A percentile compares a stretch with the other conserved stretches of the same genome.
Evolutionary conservation across 2,888 invertebrate species (phyloP).

Genomic region (Drosophila kuntzei): DNA sequence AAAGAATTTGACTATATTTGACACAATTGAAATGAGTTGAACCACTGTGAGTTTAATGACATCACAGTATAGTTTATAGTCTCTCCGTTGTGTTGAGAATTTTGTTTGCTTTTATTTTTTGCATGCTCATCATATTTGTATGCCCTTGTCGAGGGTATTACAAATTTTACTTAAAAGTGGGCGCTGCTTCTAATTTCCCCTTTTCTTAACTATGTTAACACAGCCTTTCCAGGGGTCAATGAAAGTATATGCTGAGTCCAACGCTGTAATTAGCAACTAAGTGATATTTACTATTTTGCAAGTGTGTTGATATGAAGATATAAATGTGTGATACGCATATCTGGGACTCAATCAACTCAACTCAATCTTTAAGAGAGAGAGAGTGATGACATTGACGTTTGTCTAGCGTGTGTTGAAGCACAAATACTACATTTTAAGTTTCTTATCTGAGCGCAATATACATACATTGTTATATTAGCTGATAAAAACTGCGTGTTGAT

Average conservation of each 20-base stretch:
- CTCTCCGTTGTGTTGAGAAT: background rate
- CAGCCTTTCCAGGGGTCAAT: slow-evolving; percentile 42
- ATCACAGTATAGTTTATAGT: slow-evolving; percentile 19
- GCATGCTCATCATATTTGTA: slow-evolving; percentile 34
- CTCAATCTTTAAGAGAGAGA: no score
- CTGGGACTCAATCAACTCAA: no score
- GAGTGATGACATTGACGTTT: slow-evolving; percentile 7
- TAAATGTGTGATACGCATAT: slow-evolving; percentile 4
- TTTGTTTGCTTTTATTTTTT: slow-evolving; percentile 40
- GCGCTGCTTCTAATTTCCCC: background rate
- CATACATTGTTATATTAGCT: slow-evolving; percentile 3
- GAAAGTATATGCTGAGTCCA: background rate
- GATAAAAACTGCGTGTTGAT: slow-evolving; percentile 3
- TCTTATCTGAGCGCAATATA: background rate
- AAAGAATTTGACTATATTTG: no score
- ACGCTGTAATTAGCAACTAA: slow-evolving; percentile 26
- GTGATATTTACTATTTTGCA: slow-evolving; percentile 21
- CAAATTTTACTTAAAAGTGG: background rate
- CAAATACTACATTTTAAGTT: slow-evolving; percentile 4
- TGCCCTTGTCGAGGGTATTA: background rate
- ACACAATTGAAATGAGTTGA: background rate
- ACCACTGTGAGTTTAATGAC: slow-evolving; percentile 23
- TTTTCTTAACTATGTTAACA: background rate
- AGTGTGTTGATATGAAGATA: slow-evolving; percentile 3
- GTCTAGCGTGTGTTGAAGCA: slow-evolving; percentile 17